A percentile compares a stretch with the other conserved stretches of the same genome.
Conservation (phyloP, 2,888 invertebrate genomes). For the Oxycera nigricornis region DNA sequence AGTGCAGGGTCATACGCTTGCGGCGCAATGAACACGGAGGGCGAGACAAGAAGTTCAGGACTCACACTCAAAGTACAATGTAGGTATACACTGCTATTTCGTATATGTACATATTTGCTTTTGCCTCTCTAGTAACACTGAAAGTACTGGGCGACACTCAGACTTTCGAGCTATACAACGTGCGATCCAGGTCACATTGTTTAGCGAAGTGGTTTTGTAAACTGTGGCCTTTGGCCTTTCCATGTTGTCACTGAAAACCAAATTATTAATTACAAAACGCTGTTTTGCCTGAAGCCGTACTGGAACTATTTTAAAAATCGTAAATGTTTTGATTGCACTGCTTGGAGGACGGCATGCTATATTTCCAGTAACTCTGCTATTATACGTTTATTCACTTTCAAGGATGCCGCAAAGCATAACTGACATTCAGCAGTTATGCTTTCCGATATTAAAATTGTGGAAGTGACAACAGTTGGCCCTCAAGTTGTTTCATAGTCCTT, state of each 20-base stretch:
- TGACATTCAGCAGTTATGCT: too few species aligned
- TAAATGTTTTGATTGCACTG: background rate
- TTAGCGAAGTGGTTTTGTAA: background rate
- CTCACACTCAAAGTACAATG: slow-evolving; percentile 78
- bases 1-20: slow-evolving; percentile 83
- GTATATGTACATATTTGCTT: background rate
- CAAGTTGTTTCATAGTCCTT: too few species aligned
- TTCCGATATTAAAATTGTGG: too few species aligned
- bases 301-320: background rate
- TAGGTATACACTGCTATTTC: slow-evolving; percentile 65
- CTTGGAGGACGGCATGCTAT: background rate
- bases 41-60: slow-evolving; percentile 79
- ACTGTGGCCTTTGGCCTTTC: background rate
- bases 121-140: background rate
- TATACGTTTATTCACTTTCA: background rate
- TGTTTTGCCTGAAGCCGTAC: background rate
- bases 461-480: too few species aligned
- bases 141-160: background rate
- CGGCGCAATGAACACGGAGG: slow-evolving; percentile 80
- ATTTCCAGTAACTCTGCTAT: background rate
- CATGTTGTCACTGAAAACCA: background rate
- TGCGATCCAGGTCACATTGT: background rate
- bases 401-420: background rate
- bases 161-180: background rate
- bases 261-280: slow-evolving; percentile 13